Evolutionary conservation across 1,140 invertebrate genomes (phyloP).

Genomic region (Araneus ventricosus): DNA sequence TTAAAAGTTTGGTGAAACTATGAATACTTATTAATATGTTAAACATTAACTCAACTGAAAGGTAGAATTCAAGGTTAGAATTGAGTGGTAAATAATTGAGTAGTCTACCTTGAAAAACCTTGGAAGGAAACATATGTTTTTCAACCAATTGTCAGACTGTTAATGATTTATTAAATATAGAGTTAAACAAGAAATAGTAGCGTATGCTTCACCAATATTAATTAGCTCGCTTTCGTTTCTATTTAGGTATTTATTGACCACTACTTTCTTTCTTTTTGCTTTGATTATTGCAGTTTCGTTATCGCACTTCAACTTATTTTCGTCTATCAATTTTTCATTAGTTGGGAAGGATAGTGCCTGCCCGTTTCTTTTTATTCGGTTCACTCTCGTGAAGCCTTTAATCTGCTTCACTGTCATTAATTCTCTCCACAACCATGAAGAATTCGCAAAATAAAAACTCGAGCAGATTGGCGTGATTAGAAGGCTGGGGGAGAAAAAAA

Average conservation of each 20-base stretch:
- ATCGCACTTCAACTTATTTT: background rate
- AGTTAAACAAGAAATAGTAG: background rate
- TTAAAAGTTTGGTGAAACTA: too few species aligned
- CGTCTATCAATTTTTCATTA: background rate
- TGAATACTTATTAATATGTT: too few species aligned
- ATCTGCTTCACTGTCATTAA: constrained; percentile 12
- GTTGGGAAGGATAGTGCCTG: too few species aligned
- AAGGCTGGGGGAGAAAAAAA: background rate
- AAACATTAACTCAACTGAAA: too few species aligned
- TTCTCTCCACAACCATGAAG: background rate
- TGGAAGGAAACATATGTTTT: too few species aligned
- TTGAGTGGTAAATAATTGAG: too few species aligned
- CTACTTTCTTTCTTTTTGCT: background rate
- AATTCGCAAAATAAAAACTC: background rate
- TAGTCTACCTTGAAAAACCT: too few species aligned
- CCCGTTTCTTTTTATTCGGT: background rate
- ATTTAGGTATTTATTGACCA: background rate
- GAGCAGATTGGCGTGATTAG: background rate
- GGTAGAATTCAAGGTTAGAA: too few species aligned
- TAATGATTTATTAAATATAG: too few species aligned
- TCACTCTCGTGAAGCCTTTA: background rate
- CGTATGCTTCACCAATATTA: background rate
- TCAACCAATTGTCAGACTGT: too few species aligned
- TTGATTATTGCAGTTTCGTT: background rate
- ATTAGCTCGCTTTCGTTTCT: background rate